Conservation (phyloP, 1,140 invertebrate genomes). For the Nephotettix cincticeps region DNA sequence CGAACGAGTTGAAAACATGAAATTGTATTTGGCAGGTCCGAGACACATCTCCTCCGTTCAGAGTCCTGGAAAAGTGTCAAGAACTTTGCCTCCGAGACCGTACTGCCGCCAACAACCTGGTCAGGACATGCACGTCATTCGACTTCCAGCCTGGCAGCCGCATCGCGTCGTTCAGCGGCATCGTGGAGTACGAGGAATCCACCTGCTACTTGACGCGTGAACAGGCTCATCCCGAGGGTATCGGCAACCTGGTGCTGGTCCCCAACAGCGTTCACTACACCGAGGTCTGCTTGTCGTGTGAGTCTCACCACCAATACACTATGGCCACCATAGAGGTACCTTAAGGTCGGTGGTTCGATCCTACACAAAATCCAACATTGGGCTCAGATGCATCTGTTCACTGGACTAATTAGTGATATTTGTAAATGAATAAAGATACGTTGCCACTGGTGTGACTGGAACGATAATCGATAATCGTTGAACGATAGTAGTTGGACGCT, state of each 20-base stretch:
- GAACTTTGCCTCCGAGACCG: slow-evolving; percentile 81
- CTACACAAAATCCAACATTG: no score
- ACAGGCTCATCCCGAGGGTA: slow-evolving; percentile 80
- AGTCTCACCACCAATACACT: no score
- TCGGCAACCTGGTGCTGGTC: slow-evolving; percentile 79
- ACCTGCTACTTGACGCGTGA: slow-evolving; percentile 85
- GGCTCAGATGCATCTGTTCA: no score
- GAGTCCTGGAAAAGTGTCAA: slow-evolving; percentile 80
- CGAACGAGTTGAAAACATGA: no score
- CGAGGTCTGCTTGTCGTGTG: slow-evolving; percentile 86
- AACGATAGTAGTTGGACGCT: no score
- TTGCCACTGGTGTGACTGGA: no score
- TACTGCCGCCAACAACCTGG: slow-evolving; percentile 73
- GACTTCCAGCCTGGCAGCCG: slow-evolving; percentile 87
- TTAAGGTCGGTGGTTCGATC: no score
- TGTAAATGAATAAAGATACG: no score
- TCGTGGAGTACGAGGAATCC: slow-evolving; percentile 85
- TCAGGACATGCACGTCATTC: slow-evolving; percentile 79
- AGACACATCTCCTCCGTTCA: slow-evolving; percentile 77
- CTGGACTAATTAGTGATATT: no score
- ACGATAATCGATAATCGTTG: no score
- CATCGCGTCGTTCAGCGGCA: slow-evolving; percentile 75
- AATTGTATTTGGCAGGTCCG: slow-evolving; percentile 55
- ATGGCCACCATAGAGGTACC: no score
- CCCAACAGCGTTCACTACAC: slow-evolving; percentile 86